A percentile compares a stretch with the other conserved stretches of the same genome.
Conservation (phyloP, 2,113 vertebrate species). For the Maccullochella peelii region DNA sequence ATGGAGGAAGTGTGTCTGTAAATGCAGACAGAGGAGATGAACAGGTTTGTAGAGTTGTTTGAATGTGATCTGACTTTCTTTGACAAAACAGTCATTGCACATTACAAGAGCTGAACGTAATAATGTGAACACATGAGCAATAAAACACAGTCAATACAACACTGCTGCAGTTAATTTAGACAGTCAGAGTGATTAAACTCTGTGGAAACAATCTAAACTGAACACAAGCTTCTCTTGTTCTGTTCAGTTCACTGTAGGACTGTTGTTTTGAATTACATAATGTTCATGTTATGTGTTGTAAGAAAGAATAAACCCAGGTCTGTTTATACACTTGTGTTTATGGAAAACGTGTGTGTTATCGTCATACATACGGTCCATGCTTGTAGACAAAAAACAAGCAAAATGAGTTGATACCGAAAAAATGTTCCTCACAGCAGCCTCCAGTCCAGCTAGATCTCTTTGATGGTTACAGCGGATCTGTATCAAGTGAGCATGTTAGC, state of each 20-base stretch:
- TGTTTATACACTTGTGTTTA: not conserved
- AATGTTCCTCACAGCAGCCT: not conserved
- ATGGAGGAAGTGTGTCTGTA: slow-evolving; percentile 10
- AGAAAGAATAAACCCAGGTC: not conserved
- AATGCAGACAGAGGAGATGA: not conserved
- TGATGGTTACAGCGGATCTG: not conserved
- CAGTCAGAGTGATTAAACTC: not conserved
- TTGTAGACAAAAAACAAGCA: not conserved
- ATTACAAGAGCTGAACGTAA: not conserved
- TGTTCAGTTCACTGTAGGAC: not conserved
- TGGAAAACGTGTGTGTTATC: no score
- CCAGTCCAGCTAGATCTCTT: not conserved
- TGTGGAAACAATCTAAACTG: not conserved
- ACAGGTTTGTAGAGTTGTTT: slow-evolving; percentile 24
- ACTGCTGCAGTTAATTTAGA: not conserved
- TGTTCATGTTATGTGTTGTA: not conserved
- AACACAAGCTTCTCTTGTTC: no score
- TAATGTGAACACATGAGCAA: slow-evolving; percentile 1
- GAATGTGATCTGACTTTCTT: slow-evolving; percentile 10
- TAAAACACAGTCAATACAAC: not conserved
- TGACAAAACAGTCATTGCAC: not conserved
- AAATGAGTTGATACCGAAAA: not conserved
- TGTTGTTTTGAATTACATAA: not conserved
- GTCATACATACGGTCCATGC: not conserved
- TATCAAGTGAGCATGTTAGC: no score